Conservation (phyloP, 2,113 vertebrate genomes). For the Tenebrosternarchus preto region DNA sequence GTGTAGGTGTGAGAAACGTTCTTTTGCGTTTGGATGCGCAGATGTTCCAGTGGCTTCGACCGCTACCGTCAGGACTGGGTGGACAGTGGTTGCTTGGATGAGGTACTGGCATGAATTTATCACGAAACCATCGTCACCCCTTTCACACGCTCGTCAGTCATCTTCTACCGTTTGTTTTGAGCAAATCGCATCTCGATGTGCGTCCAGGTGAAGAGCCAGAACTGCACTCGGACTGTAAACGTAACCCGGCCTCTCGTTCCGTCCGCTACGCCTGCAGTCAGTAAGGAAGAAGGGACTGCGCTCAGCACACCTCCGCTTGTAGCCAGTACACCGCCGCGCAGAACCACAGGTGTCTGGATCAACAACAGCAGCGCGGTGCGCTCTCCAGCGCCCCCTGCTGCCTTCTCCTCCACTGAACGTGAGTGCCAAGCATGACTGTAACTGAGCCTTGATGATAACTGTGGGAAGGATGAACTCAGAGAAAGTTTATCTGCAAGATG, state of each 20-base stretch:
- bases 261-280: conserved; percentile 63
- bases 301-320: conserved; percentile 1
- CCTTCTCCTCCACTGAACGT: conserved; percentile 76
- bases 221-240: conserved; percentile 69
- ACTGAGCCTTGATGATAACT: background rate
- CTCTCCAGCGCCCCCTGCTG: conserved; percentile 69
- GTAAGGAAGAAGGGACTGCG: conserved; percentile 60
- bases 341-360: conserved; percentile 45
- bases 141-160: background rate
- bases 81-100: conserved; percentile 86
- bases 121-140: background rate
- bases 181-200: background rate
- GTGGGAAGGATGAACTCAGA: background rate
- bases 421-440: no score
- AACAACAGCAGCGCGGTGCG: conserved; percentile 67
- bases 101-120: conserved; percentile 71
- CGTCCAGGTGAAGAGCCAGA: conserved; percentile 81
- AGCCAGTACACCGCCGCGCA: conserved; percentile 60
- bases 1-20: background rate
- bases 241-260: conserved; percentile 57
- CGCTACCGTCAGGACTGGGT: conserved; percentile 97
- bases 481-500: background rate
- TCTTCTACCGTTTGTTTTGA: background rate
- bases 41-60: conserved; percentile 97
- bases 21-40: conserved; percentile 59